Percentiles rank a stretch among this genome's conserved stretches.
phyloP scores from a whole-genome alignment of 1,140 invertebrate species.

The Drosophila mojavensis region DNA sequence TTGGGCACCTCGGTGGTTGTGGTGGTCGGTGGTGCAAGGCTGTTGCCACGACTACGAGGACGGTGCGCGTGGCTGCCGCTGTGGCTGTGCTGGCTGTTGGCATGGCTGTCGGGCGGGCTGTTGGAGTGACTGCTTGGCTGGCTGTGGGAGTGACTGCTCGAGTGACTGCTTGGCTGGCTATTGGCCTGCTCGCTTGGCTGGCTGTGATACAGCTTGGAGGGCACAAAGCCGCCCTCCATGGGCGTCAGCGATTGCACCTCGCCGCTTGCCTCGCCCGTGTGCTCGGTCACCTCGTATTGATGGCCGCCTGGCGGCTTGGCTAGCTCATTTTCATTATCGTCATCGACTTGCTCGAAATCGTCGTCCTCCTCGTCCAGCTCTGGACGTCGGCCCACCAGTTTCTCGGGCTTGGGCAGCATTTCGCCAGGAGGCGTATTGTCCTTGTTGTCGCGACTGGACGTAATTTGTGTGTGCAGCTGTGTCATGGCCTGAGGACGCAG shows the following conservation, averaged over 20 bases:
- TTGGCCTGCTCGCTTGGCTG: neutral
- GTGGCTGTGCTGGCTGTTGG: neutral
- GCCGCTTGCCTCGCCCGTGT: slow-evolving; percentile 67
- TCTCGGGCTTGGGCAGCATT: slow-evolving; percentile 70
- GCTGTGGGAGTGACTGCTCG: slow-evolving; percentile 3
- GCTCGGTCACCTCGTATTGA: slow-evolving; percentile 73
- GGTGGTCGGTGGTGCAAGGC: slow-evolving; percentile 1
- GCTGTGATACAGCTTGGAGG: slow-evolving; percentile 45
- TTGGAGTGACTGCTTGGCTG: slow-evolving; percentile 3
- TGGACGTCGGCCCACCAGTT: slow-evolving; percentile 60
- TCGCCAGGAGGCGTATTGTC: slow-evolving; percentile 40
- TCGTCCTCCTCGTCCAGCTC: slow-evolving; percentile 38
- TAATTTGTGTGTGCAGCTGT: slow-evolving; percentile 66
- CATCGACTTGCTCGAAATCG: slow-evolving; percentile 49
- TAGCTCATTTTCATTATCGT: slow-evolving; percentile 57
- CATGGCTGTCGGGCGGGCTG: slow-evolving; percentile 18
- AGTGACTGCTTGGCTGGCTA: slow-evolving; percentile 2
- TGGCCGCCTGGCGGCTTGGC: slow-evolving; percentile 43
- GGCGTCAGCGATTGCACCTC: slow-evolving; percentile 53
- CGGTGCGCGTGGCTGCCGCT: neutral
- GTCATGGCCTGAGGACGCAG: slow-evolving; percentile 58
- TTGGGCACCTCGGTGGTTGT: slow-evolving; percentile 72
- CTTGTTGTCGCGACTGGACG: slow-evolving; percentile 24
- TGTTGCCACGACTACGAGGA: slow-evolving; percentile 15
- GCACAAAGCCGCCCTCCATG: slow-evolving; percentile 72